Conservation (phyloP, 1,140 invertebrate species). For the Cherax destructor region DNA sequence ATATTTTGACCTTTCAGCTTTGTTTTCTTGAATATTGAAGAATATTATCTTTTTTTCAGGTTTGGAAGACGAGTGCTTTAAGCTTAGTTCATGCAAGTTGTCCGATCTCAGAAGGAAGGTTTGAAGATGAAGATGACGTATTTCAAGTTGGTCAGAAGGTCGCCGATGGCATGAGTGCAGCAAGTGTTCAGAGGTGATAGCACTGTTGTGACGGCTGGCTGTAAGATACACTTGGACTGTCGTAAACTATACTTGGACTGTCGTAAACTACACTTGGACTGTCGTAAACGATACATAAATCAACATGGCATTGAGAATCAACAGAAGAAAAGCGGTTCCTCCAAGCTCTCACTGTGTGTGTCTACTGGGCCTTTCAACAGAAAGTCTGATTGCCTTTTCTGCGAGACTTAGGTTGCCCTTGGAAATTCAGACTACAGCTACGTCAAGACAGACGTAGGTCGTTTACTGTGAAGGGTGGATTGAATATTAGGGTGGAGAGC, state of each 20-base stretch:
- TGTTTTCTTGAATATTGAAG: slow-evolving; percentile 21
- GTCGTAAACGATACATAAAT: slow-evolving; percentile 49
- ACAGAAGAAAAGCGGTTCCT: too few relatives aligned
- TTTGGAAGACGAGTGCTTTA: neutral
- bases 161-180: neutral
- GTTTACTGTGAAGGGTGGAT: slow-evolving; percentile 41
- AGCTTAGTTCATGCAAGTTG: neutral
- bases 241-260: slow-evolving; percentile 43
- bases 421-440: slow-evolving; percentile 21
- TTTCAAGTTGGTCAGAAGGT: slow-evolving; percentile 39
- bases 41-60: slow-evolving; percentile 21
- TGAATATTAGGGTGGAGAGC: slow-evolving; percentile 37
- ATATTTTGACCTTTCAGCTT: neutral
- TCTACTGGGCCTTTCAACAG: neutral
- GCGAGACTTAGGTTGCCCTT: neutral
- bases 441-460: slow-evolving; percentile 37
- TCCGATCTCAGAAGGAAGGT: slow-evolving; percentile 18
- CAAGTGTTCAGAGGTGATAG: too few relatives aligned
- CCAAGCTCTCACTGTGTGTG: slow-evolving; percentile 7
- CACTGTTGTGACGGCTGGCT: too few relatives aligned
- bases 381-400: too few relatives aligned
- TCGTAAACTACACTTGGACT: slow-evolving; percentile 37
- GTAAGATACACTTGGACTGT: slow-evolving; percentile 22
- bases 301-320: neutral
- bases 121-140: slow-evolving; percentile 31